Evolutionary conservation across 2,888 invertebrate species (phyloP), one percentile per base, ranked within the genome.

Genomic region (Pinctada fucata): DNA sequence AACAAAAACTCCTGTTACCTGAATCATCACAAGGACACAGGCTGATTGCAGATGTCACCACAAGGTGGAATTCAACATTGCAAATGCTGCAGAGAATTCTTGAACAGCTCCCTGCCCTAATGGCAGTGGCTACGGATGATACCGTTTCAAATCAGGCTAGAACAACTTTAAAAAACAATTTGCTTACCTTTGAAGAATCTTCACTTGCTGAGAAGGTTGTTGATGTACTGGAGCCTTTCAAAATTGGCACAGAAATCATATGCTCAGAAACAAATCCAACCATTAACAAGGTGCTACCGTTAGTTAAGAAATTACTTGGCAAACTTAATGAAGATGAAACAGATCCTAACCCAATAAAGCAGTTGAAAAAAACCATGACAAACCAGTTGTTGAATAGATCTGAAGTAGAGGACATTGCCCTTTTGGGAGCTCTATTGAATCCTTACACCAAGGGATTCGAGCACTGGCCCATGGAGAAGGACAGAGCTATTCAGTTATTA

Each of bases 41-140:
- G 49, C 74, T 80, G 2, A 79, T 79, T 4, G 76, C 69, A 58
- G 79, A 82, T 78, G 82, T 79, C 1, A 16, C 71, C 6, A 82
- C 75, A 0, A 64, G 78, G 10, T 82, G 82, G 82, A 82, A 82
- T 67, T 67, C 71, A 1, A 73, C 79, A 3, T 45, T 78, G 8
- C 4, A 4, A 0, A 79, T 82, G 79, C 71, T 78, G 10, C 45
- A 75, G 16, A 64, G 79, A 70, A 58, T 81, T 45, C n/a, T 70
- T 1, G 68, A 82, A 31, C 79, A 75, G 31, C 64, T 64, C 3
- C 78, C 75, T n/a, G 76, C 76, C 3, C 2, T 82, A 2, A 68
- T 76, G 63, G 79, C 82, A 49, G 64, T 76, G n/a, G 72, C 78
- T 1, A 70, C 50, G 45, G 80, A 80, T 51, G 48, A 51, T 16